A percentile compares a stretch with the other conserved stretches of the same genome.
Evolutionary conservation across 2,888 invertebrate genomes (phyloP).

Genomic region (Oscheius sp.): DNA sequence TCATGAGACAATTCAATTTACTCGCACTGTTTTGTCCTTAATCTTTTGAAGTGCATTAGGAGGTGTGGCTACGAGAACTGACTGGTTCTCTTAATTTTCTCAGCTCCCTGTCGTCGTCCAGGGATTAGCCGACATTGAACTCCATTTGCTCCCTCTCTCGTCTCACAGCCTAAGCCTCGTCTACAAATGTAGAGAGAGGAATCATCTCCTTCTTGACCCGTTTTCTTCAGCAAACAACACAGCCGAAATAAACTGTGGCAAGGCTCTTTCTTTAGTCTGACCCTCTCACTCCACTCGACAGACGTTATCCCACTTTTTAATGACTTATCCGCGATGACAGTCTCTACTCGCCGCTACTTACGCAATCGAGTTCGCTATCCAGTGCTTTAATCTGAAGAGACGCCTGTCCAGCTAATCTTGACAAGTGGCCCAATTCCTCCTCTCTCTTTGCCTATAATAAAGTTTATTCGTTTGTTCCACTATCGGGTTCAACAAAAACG

Average conservation of each 20-base stretch:
- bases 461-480: too few species aligned
- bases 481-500: too few species aligned
- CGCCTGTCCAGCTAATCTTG: too few species aligned
- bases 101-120: neutral
- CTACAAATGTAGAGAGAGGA: neutral
- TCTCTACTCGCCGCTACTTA: too few species aligned
- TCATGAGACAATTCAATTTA: constrained; percentile 5
- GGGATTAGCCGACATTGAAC: constrained; percentile 27
- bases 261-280: neutral
- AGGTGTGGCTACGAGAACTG: too few species aligned
- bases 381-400: too few species aligned
- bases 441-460: too few species aligned
- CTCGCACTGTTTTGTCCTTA: neutral
- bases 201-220: constrained; percentile 10
- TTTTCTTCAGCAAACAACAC: constrained; percentile 10
- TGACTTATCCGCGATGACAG: too few species aligned
- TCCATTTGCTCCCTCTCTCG: constrained; percentile 3
- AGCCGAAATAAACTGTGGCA: neutral
- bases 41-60: neutral
- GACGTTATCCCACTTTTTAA: too few species aligned
- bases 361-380: too few species aligned
- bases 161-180: neutral
- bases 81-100: neutral
- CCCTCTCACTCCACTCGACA: too few species aligned
- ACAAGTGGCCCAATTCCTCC: too few species aligned